Conservation (phyloP, 2,888 invertebrate species). For the Nasonia oneida region DNA sequence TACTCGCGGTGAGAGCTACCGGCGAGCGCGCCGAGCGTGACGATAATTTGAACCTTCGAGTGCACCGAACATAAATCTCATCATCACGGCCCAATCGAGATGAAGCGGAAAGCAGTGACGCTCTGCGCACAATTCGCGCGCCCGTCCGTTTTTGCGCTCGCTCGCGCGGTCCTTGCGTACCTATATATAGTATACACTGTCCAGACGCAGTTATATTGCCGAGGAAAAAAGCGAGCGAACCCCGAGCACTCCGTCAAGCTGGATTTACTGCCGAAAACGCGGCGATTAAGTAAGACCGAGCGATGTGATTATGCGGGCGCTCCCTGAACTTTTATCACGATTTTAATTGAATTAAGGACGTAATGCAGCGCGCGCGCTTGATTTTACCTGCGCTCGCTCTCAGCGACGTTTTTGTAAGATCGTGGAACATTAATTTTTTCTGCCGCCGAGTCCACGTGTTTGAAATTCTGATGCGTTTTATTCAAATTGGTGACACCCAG, state of each 20-base stretch:
- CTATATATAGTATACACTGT: not conserved
- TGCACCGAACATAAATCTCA: constrained; percentile 30
- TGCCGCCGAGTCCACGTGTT: not conserved
- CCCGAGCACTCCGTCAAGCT: not conserved
- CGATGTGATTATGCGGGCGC: not conserved
- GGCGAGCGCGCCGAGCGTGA: not conserved
- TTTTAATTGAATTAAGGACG: not conserved
- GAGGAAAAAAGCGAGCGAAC: not conserved
- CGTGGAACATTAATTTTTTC: not conserved
- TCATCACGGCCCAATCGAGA: constrained; percentile 1
- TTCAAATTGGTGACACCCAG: too few relatives aligned
- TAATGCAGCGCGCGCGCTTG: not conserved
- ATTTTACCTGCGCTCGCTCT: not conserved
- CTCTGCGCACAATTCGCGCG: not conserved
- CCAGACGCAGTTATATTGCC: not conserved
- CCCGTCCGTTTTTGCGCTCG: not conserved
- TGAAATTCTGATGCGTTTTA: not conserved
- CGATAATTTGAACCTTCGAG: constrained; percentile 42
- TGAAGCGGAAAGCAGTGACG: not conserved
- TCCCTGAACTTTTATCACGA: not conserved
- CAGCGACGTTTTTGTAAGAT: not conserved
- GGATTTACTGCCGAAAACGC: not conserved
- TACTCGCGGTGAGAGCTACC: not conserved
- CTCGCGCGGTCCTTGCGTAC: not conserved
- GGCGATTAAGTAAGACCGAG: not conserved